Percentiles rank a stretch among this genome's conserved stretches.
These are phyloP conservation scores for Sylvilagus floridanus DNA, from an alignment of 2,797 vertebrate species.

Conservation along the genomic window DNA sequence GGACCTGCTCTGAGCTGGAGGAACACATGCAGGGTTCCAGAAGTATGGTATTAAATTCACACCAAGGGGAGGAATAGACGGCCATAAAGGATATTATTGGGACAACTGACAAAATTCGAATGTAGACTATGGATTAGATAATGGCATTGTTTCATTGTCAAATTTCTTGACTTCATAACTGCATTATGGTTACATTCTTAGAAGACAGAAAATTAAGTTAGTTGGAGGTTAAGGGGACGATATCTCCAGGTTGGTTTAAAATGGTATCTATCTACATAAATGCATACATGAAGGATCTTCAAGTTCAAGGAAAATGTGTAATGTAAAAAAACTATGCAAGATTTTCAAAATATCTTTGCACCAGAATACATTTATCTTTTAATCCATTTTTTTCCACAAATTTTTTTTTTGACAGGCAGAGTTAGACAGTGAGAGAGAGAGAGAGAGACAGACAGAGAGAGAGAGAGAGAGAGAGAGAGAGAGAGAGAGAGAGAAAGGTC, in stretches of 20 bases:
- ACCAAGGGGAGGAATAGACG: neutral
- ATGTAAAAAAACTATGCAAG: no score
- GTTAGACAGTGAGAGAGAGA: no score
- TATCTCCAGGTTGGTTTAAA: constrained; percentile 1
- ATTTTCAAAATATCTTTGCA: no score
- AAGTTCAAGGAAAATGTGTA: no score
- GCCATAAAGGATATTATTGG: neutral
- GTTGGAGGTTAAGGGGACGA: neutral
- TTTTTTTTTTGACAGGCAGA: no score
- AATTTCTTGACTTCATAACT: neutral
- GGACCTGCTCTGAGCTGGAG: neutral
- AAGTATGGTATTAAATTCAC: neutral
- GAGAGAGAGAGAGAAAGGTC: no score
- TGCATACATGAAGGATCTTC: neutral
- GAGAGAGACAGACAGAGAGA: no score
- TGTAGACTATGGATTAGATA: neutral
- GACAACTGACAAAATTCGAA: neutral
- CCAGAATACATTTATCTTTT: no score
- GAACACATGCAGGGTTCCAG: neutral
- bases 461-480: no score
- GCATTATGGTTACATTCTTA: constrained; percentile 14
- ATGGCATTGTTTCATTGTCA: neutral
- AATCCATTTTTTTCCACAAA: no score
- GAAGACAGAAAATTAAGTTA: constrained; percentile 3
- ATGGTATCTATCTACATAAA: neutral